Evolutionary conservation across 2,113 vertebrate genomes (phyloP).

Genomic region (Pteronura brasiliensis): DNA sequence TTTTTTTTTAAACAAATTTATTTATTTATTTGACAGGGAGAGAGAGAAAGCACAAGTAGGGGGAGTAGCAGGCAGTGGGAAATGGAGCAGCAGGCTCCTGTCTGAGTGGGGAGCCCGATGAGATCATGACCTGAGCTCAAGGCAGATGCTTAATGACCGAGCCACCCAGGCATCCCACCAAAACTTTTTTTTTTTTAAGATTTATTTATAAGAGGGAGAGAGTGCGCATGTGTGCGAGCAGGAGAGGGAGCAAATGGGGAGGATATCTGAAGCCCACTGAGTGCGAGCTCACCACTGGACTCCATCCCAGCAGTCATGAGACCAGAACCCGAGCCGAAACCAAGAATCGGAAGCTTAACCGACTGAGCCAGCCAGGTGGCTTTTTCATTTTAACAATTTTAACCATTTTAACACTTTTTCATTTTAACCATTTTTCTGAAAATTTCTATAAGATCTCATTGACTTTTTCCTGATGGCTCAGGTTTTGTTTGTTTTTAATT

Average conservation of each 20-base stretch:
- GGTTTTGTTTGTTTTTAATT: not conserved
- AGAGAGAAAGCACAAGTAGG: not conserved
- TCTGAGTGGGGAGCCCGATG: too few species aligned
- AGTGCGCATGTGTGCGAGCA: not conserved
- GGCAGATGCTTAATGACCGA: too few species aligned
- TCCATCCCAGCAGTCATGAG: not conserved
- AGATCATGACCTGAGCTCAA: too few species aligned
- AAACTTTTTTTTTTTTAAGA: not conserved
- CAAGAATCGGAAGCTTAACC: not conserved
- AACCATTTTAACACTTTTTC: not conserved
- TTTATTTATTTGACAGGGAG: not conserved
- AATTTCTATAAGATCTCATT: not conserved
- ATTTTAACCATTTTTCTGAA: not conserved
- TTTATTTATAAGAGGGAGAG: not conserved
- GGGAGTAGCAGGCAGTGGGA: too few species aligned
- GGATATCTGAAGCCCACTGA: not conserved
- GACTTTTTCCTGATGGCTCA: not conserved
- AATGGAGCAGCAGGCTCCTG: too few species aligned
- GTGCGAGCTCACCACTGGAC: not conserved
- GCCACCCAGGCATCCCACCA: too few species aligned
- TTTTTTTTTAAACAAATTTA: not conserved
- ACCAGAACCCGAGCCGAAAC: not conserved
- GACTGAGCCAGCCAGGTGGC: not conserved
- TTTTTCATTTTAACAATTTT: not conserved
- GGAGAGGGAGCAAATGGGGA: not conserved